phyloP scores from a whole-genome alignment of 2,797 vertebrate genomes.

The Galaxias olidus region DNA sequence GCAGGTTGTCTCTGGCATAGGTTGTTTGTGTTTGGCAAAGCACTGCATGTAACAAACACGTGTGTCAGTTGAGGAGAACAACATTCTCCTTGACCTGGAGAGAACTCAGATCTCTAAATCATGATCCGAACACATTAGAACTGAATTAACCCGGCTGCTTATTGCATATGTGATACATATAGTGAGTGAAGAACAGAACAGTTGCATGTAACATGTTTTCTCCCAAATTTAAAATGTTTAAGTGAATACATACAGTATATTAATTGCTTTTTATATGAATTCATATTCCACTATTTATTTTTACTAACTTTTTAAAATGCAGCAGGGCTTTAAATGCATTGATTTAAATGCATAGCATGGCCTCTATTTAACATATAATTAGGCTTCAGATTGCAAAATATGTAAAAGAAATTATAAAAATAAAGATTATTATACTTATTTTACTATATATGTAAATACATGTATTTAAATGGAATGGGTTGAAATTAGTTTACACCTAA shows the following conservation, averaged over 20 bases:
- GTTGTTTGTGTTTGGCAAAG: slow-evolving; percentile 4
- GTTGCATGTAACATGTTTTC: slow-evolving; percentile 33
- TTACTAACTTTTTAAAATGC: slow-evolving; percentile 8
- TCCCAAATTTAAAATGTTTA: slow-evolving; percentile 22
- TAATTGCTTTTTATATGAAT: neutral
- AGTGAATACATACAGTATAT: neutral
- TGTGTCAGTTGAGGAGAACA: slow-evolving; percentile 5
- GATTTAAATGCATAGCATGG: no score
- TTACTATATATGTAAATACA: no score
- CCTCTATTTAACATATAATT: no score
- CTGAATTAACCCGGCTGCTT: slow-evolving; percentile 6
- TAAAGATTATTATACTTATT: no score
- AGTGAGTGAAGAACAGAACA: slow-evolving; percentile 13
- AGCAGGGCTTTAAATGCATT: no score
- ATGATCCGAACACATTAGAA: slow-evolving; percentile 14
- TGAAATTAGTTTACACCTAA: no score
- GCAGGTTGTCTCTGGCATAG: neutral
- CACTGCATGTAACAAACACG: slow-evolving; percentile 6
- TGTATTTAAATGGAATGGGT: no score
- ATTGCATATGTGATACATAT: slow-evolving; percentile 10
- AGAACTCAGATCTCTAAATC: slow-evolving; percentile 12
- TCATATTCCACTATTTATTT: slow-evolving; percentile 13
- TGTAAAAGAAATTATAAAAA: no score
- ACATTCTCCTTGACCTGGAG: slow-evolving; percentile 11
- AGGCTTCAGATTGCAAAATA: no score